Base-by-base conservation (phyloP, 2,797 vertebrate species). In the Gymnoscopelus braueri region DNA sequence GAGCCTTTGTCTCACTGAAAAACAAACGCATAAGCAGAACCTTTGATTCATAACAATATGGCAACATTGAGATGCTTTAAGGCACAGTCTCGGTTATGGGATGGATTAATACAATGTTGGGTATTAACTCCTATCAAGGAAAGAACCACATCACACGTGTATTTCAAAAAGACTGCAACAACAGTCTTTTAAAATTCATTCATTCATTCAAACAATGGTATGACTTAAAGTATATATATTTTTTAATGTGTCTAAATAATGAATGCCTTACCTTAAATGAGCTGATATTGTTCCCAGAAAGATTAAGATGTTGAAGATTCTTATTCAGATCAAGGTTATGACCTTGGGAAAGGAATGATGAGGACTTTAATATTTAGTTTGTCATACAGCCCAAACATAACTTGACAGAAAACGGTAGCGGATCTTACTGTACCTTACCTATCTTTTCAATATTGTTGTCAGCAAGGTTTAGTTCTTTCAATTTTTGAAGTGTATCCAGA, bases 231-330 rank as follows among this genome's bases (percentile, higher is more conserved):
- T 32, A 32, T 32, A 32, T 32, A 32, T 32, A 5, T 32, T 32
- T 32, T 32, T 32, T 29, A n/a, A 73, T 14, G 24, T 57, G 10
- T 72, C 74, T 53, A 54, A 29, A 58, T 67, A 78, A 73, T 69
- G 67, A 60, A 3, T 26, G 26, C 76, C 72, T 84, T 76, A 96
- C 95, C 95, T 96, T 97, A 86, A 97, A 96, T 64, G 94, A 97
- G 79, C 74, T 89, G 84, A 97, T 94, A 85, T 90, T 94, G 87
- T 97, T 97, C 14, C 95, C 96, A 11, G 96, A 97, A 26, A 98
- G 91, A 88, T 96, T 97, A 77, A 97, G 88, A 89, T 76, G 91
- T 85, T 96, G 92, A 76, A 97, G 87, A 78, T 81, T 88, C 74
- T 87, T 76, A 84, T 95, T 97, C 62, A 76, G 81, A 84, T 96